Conservation (phyloP, 2,797 vertebrate genomes). For the Enteromius fasciolatus region DNA sequence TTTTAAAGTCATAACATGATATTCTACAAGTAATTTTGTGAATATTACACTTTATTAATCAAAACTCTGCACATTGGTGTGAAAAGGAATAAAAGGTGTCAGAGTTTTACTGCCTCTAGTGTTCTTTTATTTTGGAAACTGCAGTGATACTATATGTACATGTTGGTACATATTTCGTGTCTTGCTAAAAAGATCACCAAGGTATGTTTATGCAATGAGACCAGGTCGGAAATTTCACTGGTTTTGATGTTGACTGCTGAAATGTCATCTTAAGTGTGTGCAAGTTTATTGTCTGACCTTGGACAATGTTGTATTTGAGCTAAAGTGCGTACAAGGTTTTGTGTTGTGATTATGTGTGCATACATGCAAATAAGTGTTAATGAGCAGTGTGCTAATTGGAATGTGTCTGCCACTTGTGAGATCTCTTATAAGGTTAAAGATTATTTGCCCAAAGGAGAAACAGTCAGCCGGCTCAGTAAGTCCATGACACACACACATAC, state of each 20-base stretch:
- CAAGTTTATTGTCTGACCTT: neutral
- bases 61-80: too few species aligned
- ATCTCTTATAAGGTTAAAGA: slow-evolving; percentile 34
- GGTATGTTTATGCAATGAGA: too few species aligned
- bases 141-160: too few species aligned
- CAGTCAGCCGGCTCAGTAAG: neutral
- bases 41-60: too few species aligned
- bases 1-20: too few species aligned
- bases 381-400: slow-evolving; percentile 21
- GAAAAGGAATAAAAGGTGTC: too few species aligned
- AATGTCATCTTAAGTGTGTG: neutral
- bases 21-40: too few species aligned
- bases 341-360: neutral
- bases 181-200: too few species aligned
- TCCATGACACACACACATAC: slow-evolving; percentile 7
- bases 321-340: neutral
- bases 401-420: slow-evolving; percentile 7
- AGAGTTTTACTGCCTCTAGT: too few species aligned
- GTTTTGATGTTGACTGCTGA: neutral
- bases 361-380: slow-evolving; percentile 35
- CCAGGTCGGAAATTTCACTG: neutral
- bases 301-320: neutral
- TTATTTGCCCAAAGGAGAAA: slow-evolving; percentile 25
- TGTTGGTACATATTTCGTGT: too few species aligned
- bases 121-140: too few species aligned